phyloP scores from a whole-genome alignment of 1,140 invertebrate species.

The Drosophila burlai region DNA sequence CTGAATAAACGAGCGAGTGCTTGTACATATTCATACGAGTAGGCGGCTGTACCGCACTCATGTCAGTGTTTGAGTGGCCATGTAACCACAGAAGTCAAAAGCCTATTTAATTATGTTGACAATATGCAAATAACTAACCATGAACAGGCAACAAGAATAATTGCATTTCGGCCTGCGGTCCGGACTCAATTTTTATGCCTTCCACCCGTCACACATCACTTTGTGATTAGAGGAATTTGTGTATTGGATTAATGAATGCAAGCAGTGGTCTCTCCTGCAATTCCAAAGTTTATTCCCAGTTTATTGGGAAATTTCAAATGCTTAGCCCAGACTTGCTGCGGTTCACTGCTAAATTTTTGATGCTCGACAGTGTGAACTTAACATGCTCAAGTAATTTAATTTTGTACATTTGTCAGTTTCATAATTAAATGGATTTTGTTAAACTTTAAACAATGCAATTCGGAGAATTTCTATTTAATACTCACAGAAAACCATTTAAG shows the following conservation, averaged over 20 bases:
- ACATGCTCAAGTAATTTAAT: not conserved
- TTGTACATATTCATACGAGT: constrained; percentile 39
- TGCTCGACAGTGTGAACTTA: not conserved
- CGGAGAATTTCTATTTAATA: not conserved
- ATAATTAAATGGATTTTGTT: not conserved
- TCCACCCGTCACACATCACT: not conserved
- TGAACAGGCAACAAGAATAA: constrained; percentile 46
- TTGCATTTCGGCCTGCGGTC: constrained; percentile 53
- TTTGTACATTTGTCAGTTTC: not conserved
- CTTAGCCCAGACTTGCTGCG: not conserved
- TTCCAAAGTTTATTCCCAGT: not conserved
- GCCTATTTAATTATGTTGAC: constrained; percentile 63
- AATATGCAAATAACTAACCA: constrained; percentile 55
- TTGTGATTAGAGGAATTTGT: constrained; percentile 28
- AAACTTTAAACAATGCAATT: not conserved
- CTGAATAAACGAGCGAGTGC: constrained; percentile 49
- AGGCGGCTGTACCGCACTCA: constrained; percentile 5
- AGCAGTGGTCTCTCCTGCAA: not conserved
- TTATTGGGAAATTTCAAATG: not conserved
- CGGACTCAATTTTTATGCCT: not conserved
- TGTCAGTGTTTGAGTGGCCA: constrained; percentile 26
- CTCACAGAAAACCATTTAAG: not conserved
- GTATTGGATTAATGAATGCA: constrained; percentile 11
- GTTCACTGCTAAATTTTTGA: not conserved
- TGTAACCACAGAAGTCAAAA: constrained; percentile 58